Base-by-base conservation (phyloP, 2,888 invertebrate species). In the Atrina japonica region DNA sequence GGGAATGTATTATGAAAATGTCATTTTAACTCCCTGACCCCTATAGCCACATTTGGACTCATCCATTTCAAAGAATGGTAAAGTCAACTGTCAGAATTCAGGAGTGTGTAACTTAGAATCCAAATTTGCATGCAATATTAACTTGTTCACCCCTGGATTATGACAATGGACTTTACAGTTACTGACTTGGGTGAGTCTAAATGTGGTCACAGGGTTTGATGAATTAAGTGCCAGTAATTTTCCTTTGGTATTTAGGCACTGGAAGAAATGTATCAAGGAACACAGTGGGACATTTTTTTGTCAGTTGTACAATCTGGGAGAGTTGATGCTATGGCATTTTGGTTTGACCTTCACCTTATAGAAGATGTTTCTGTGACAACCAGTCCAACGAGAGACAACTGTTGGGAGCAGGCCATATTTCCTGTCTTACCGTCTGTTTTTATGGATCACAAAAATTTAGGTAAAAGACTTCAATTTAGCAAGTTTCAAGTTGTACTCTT, bases 391-490 rank as follows among this genome's bases (percentile, higher is more conserved):
- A 77, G 70, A 6, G 66, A 78, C 6, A 84, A 92, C 73, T 95
- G 95, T 82, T 96, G 96, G 96, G 95, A 96, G 86, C 95, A 95
- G 86, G 95, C 95, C 7, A 91, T 96, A 45, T 95, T 94, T 87
- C 94, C 93, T 25, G 80, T 89, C 9, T 64, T 80, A n/a, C 73
- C 78, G 11, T 29, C 64, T 29, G 76, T 78, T 3, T 21, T 16
- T 16, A 25, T 7, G 7, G 7, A 6, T 25, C 53, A 27, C 7
- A 27, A 53, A 7, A 21, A 16, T 7, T 53, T 16, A 47, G n/a
- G 47, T 47, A 18, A 3, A 47, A 5, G n/a, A 18, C 21, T 16
- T n/a, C n/a, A n/a, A n/a, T n/a, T n/a, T n/a, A n/a, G n/a, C n/a
- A n/a, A n/a, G n/a, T n/a, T n/a, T n/a, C n/a, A n/a, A n/a, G n/a